Evolutionary conservation across 53 echinoderm and acorn worm genomes (phyloP), one percentile per base, ranked within the genome.

Genomic region (Mesocentrotus franciscanus): DNA sequence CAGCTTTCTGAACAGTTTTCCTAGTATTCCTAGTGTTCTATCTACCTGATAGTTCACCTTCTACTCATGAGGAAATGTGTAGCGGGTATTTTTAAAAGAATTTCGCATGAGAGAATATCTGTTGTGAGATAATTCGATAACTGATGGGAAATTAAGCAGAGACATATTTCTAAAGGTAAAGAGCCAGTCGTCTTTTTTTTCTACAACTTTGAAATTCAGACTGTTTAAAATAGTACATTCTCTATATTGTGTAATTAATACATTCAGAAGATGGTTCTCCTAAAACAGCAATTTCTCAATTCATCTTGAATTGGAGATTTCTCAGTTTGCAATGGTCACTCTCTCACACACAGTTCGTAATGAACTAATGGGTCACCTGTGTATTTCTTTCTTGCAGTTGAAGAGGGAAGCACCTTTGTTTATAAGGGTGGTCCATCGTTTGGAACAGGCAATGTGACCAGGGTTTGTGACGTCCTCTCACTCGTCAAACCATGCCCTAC

Each of bases 321-420:
- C 68, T 24, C 24, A 6, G 24, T 66, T 24, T 68, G 68, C 68
- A 68, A 5, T 68, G 24, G 24, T 68, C 68, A 68, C 24, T 22
- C 68, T 9, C 22, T 68, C 68, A 68, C 24, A 8, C 26, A 24
- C 22, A 68, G 24, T 24, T 4, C 22, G 1, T 68, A 5, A 24
- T 68, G 68, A 66, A 68, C 0, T 68, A 24, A 68, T 18, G 66
- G 0, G 64, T 14, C 64, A 64, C 17, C 1, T 18, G 27, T 27
- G 72, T 72, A 27, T 72, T 72, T 72, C 72, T 72, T 10, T 1
- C 11, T 30, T 81, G 39, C 56, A 97, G 97, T 95, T 71, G 97
- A 97, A 78, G 91, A 96, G 68, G 97, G 97, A 20, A 90, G 91
- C 42, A 92, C 96, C 9, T 97, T 95, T 85, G 85, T 97, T 1